Base-by-base conservation (phyloP, 2,113 vertebrate genomes). In the Galbula dea region DNA sequence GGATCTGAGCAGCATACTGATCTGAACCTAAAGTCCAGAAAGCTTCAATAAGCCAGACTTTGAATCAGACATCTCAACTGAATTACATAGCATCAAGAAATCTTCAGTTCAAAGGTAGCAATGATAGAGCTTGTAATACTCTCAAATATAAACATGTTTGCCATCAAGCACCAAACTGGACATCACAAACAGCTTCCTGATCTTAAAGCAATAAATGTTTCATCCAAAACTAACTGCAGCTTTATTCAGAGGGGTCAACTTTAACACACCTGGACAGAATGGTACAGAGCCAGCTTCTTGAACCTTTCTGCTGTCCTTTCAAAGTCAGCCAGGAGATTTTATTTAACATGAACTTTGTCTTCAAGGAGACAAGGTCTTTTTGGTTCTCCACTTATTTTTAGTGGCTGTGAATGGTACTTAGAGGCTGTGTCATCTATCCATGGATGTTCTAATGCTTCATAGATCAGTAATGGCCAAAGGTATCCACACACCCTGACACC, bases 171-270 rank as follows among this genome's bases (percentile, higher is more conserved):
- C 41, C 39, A 67, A 12, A 82, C 71, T 79, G 73, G 41, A 43
- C 61, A 83, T 83, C 84, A 90, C 57, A 90, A 85, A 83, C 58
- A 83, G 54, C 55, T 93, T 92, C 84, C 75, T 87, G 82, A 87
- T 89, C 67, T 46, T 93, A 4, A 62, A 90, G 48, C 34, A 84
- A 73, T 73, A 48, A 73, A 76, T 9, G 14, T 15, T 82, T 19
- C 34, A 23, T 18, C 55, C 36, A 32, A 74, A 92, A 68, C 73
- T 39, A 55, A 69, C 36, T 77, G 27, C 18, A 48, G 58, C 39
- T 89, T 61, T 63, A 27, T 37, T 69, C 22, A 32, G 67, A 45
- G 59, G 66, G 45, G 46, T 66, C 86, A 80, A 46, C 43, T 77
- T 67, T 43, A 83, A 76, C 15, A 39, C 48, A 54, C 82, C 58